phyloP scores from a whole-genome alignment of 2,113 vertebrate species.

The Pelmatolapia mariae region DNA sequence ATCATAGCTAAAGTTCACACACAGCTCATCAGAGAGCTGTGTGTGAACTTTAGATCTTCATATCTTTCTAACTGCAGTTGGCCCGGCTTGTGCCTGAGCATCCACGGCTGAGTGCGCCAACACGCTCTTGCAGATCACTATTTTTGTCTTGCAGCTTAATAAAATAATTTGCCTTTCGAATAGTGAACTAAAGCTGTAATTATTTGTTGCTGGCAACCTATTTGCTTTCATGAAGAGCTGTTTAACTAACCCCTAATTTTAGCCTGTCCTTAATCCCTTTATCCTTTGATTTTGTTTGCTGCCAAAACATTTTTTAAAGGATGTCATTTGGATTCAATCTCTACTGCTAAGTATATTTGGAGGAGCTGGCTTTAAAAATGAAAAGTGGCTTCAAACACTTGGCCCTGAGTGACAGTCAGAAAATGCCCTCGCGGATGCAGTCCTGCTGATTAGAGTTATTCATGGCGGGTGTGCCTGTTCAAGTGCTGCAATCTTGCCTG shows the following conservation, averaged over 20 bases:
- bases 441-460: conserved; percentile 51
- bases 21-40: background rate
- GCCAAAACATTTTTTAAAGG: background rate
- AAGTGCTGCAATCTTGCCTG: conserved; percentile 48
- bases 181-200: background rate
- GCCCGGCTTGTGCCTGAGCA: background rate
- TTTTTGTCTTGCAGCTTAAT: background rate
- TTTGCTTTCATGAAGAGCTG: background rate
- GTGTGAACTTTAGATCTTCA: background rate
- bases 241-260: background rate
- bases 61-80: background rate
- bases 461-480: conserved; percentile 31
- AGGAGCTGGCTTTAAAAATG: background rate
- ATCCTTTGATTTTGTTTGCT: background rate
- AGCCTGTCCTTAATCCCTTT: background rate
- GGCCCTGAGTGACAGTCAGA: conserved; percentile 24
- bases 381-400: background rate
- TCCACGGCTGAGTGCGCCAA: background rate
- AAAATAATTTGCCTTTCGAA: background rate
- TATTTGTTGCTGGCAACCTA: background rate
- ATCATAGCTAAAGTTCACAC: background rate
- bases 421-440: conserved; percentile 3
- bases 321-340: background rate
- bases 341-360: background rate
- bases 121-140: background rate